phyloP scores from a whole-genome alignment of 2,888 invertebrate species.

The Drosophila meridionalis region DNA sequence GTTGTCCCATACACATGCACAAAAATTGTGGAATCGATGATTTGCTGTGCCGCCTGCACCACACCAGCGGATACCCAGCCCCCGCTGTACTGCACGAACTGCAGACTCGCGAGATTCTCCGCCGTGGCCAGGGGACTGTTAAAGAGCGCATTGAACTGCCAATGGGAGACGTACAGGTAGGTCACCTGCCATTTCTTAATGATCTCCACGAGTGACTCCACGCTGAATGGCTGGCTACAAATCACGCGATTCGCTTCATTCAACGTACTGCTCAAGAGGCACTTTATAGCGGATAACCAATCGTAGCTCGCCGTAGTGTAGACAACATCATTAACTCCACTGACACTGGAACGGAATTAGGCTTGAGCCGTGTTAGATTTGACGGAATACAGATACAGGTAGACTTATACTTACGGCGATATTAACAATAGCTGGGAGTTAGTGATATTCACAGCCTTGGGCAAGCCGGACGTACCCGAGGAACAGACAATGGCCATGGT shows the following conservation, averaged over 20 bases:
- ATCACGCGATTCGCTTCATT: slow-evolving; percentile 59
- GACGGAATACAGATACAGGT: background rate
- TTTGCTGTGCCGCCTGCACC: slow-evolving; percentile 4
- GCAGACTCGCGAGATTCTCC: slow-evolving; percentile 33
- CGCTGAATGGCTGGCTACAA: slow-evolving; percentile 43
- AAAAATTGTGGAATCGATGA: slow-evolving; percentile 28
- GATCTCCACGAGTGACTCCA: slow-evolving; percentile 51
- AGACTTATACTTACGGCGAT: slow-evolving; percentile 21
- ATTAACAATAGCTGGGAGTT: slow-evolving; percentile 36
- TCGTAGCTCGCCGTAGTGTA: slow-evolving; percentile 52
- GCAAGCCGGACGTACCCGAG: slow-evolving; percentile 69
- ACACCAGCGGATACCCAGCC: slow-evolving; percentile 32
- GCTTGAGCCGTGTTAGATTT: background rate
- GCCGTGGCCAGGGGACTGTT: slow-evolving; percentile 40
- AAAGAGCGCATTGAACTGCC: slow-evolving; percentile 53
- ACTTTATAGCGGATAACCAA: slow-evolving; percentile 58
- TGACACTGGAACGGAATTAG: slow-evolving; percentile 6
- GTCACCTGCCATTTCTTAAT: slow-evolving; percentile 57
- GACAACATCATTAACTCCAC: slow-evolving; percentile 30
- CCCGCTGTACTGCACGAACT: slow-evolving; percentile 38
- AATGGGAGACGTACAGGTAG: slow-evolving; percentile 44
- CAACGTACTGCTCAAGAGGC: slow-evolving; percentile 27
- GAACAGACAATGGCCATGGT: slow-evolving; percentile 65
- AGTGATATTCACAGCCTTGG: slow-evolving; percentile 65
- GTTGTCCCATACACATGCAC: slow-evolving; percentile 50